phyloP scores from a whole-genome alignment of 1,140 invertebrate genomes.

The Aporrectodea caliginosa region DNA sequence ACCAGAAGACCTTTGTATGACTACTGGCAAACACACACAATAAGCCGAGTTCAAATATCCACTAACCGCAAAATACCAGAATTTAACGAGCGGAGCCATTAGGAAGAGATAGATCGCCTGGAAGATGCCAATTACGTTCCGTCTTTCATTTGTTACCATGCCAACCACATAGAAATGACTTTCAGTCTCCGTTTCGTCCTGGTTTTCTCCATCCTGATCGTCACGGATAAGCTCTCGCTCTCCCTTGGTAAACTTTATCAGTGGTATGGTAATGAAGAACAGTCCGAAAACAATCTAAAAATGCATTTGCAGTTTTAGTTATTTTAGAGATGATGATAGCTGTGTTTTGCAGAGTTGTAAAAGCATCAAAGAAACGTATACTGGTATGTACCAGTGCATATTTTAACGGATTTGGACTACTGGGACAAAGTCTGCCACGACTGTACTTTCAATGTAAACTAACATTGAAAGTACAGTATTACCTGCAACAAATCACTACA shows the following conservation, averaged over 20 bases:
- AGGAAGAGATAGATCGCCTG: conserved; percentile 46
- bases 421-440: too few species aligned
- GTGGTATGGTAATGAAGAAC: not conserved
- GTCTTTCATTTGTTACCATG: not conserved
- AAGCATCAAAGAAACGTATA: too few species aligned
- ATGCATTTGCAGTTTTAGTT: not conserved
- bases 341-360: too few species aligned
- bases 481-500: too few species aligned
- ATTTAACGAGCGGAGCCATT: conserved; percentile 41
- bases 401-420: too few species aligned
- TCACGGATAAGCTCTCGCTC: not conserved
- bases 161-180: not conserved
- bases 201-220: not conserved
- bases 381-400: too few species aligned
- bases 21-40: too few species aligned
- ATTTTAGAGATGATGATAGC: not conserved
- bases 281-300: not conserved
- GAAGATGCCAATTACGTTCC: conserved; percentile 36
- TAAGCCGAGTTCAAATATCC: too few species aligned
- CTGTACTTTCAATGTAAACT: too few species aligned
- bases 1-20: not conserved
- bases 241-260: not conserved
- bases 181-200: not conserved
- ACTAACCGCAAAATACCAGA: conserved; percentile 35
- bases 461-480: too few species aligned